Base-by-base conservation (phyloP, 2,113 vertebrate species). In the Poecilia latipinna region DNA sequence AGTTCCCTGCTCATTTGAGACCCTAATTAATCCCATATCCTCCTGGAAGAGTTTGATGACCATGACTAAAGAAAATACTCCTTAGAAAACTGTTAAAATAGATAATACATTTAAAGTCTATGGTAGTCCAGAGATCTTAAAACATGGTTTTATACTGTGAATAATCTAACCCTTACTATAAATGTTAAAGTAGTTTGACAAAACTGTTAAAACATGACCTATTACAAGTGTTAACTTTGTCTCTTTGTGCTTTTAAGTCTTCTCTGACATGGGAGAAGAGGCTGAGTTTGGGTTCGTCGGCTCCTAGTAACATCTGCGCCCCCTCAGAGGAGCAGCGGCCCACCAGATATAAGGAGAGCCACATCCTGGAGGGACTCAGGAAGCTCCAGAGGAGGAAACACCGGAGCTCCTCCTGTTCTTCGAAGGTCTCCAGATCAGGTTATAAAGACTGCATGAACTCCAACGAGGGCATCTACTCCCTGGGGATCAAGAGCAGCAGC, bases 391-490 rank as follows among this genome's bases (percentile, higher is more conserved):
- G 95, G 73, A 91, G 87, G 82, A 96, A 93, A 86, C 91, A 94
- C 78, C 91, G 95, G 80, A 96, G 95, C 75, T 90, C 95, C 54
- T 93, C 95, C 1, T 92, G 93, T 7, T 92, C 95, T 1, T 95
- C 95, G 28, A 87, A 94, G 86, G 93, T 95, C 86, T 95, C 96
- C 82, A 97, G 95, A 88, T 96, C 96, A 81, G 95, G 95, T 54
- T 94, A 96, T 87, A 97, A 96, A 90, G 97, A 98, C 82, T 97
- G 97, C 89, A 98, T 97, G 97, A 96, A 97, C 92, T 98, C 97
- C 37, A 98, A 98, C 2, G 97, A 98, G 92, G 97, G 97, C 54
- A 98, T 98, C 90, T 98, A 98, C 90, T 98, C 97, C 33, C 95
- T 97, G 61, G 96, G 96, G 57, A 90, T 97, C 84, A 97, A 96